Base-by-base conservation (phyloP, 2,888 invertebrate genomes). In the Rhopalosiphum nymphaeae region DNA sequence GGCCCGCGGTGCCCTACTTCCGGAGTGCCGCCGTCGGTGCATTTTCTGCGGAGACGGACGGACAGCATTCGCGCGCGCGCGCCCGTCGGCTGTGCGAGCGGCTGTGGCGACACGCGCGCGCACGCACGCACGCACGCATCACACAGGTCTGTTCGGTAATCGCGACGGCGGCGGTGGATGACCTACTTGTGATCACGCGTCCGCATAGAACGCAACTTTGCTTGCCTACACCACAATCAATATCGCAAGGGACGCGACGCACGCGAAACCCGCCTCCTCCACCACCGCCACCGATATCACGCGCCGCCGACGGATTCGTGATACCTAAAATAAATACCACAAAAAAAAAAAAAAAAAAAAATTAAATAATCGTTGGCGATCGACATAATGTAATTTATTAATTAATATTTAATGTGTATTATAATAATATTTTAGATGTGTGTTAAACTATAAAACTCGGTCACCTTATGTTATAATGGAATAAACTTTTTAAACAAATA, bases 201-300 rank as follows among this genome's bases (percentile, higher is more conserved):
- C 44, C 94, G 25, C 49, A 67, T 67, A 61, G 85, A 94, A 85
- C 90, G 61, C 90, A 84, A 94, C 94, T 94, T 91, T 90, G 87
- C 91, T 94, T 87, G 94, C 94, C 94, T 94, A 94, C 94, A 90
- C 91, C 94, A 90, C 91, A 94, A 94, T 94, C 94, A 87, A 94
- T 94, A 94, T 94, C 94, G 94, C 90, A 67, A 94, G 94, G 90
- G 94, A 89, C 92, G 87, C 46, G 87, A 53, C 92, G 85, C 57
- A 57, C 85, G 85, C 94, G 91, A 91, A 90, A 61, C 90, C 90
- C 86, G 25, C 46, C 57, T 87, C 36, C 9, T n/a, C 87, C 16
- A 53, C n/a, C 49, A 5, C 56, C 49, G 57, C 56, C 57, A 25
- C 67, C 92, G 78, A n/a, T 57, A 49, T 67, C 56, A 91, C 57